Evolutionary conservation across 2,888 invertebrate genomes (phyloP).

Genomic region (Sarcophaga variegata): DNA sequence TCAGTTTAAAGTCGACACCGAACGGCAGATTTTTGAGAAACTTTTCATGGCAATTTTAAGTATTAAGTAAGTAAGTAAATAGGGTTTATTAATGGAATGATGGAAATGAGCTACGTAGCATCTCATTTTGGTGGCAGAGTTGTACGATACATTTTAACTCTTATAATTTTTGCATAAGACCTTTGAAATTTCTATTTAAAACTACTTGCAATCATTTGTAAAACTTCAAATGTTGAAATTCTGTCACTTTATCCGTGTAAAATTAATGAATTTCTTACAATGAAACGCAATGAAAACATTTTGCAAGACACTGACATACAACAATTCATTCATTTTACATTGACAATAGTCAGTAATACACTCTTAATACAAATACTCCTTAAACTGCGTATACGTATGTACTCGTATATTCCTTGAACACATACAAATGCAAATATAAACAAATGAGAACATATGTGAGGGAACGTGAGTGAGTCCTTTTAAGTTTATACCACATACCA

Average conservation of each 20-base stretch:
- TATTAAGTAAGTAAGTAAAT: no score
- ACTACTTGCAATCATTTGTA: no score
- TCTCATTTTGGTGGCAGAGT: no score
- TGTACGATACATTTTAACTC: no score
- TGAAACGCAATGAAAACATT: not conserved
- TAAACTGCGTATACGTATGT: not conserved
- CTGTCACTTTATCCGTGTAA: not conserved
- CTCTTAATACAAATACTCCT: not conserved
- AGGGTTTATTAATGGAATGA: no score
- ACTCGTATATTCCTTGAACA: not conserved
- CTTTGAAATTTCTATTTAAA: no score
- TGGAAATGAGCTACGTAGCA: no score
- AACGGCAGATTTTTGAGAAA: no score
- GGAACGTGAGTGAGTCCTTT: not conserved
- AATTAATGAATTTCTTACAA: not conserved
- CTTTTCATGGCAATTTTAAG: no score
- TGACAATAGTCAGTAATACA: conserved; percentile 25
- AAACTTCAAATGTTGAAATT: no score
- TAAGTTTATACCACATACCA: not conserved
- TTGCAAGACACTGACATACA: conserved; percentile 20
- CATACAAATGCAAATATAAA: not conserved
- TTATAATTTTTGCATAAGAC: no score
- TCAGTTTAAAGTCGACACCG: no score
- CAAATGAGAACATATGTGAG: not conserved
- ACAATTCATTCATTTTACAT: conserved; percentile 5